phyloP scores from a whole-genome alignment of 2,888 invertebrate species.

The Acanthococcus lagerstroemiae region DNA sequence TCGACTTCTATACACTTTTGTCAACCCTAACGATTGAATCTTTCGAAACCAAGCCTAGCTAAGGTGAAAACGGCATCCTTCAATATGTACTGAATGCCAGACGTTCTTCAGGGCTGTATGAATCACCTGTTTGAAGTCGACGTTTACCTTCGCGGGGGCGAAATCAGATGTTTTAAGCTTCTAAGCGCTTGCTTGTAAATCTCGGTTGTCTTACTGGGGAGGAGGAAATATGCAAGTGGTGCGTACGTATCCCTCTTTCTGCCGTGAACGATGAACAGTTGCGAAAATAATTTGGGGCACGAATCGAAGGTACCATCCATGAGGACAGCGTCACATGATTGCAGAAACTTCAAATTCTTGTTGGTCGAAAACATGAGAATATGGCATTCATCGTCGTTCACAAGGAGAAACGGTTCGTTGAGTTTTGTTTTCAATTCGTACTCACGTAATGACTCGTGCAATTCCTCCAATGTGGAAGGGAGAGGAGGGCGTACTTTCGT shows the following conservation, averaged over 20 bases:
- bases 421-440: not conserved
- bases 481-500: not conserved
- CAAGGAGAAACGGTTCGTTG: not conserved
- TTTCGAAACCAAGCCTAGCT: not conserved
- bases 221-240: not conserved
- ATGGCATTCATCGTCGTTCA: not conserved
- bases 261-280: not conserved
- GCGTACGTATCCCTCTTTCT: not conserved
- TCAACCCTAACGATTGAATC: not conserved
- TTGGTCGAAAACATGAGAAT: not conserved
- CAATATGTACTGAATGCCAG: not conserved
- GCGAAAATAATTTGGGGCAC: not conserved
- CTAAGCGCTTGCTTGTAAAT: not conserved
- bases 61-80: not conserved
- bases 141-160: not conserved
- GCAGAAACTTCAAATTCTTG: not conserved
- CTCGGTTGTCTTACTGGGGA: not conserved
- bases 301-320: not conserved
- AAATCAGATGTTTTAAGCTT: not conserved
- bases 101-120: not conserved
- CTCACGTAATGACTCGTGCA: not conserved
- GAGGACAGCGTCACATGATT: not conserved
- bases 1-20: not conserved
- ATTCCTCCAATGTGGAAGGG: not conserved
- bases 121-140: not conserved